Evolutionary conservation across 2,888 invertebrate species (phyloP), one percentile per base, ranked within the genome.

Genomic region (Gymnosoma rotundatum): DNA sequence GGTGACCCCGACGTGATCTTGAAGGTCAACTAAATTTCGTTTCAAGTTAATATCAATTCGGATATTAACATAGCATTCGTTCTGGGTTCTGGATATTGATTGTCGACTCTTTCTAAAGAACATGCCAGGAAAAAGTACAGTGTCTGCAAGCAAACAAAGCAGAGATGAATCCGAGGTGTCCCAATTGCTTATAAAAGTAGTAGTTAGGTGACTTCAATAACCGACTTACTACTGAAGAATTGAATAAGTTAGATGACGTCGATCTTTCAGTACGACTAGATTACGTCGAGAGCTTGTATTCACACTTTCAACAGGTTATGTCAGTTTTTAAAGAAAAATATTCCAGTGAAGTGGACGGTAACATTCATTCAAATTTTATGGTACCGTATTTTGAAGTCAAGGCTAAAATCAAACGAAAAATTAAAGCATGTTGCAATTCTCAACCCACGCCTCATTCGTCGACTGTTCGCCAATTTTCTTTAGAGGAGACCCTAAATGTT

Each of bases 181-280:
- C 4, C 25, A 25, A 25, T 25, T 1, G 25, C 25, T 25, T 4
- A 25, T 25, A 4, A 25, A 25, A 25, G 25, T 25, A 25, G 25
- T 4, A 25, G 4, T 25, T 25, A 25, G 25, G 25, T 25, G 25
- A 25, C 25, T 2, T 25, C 25, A 25, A 25, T 25, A 25, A 25
- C 1, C 25, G 25, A 2, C 25, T 25, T 4, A 25, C 25, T 25
- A 25, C 4, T 25, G 25, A 25, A 25, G 9, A 38, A 38, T 20
- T 83, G 32, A 63, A 36, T 72, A 63, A 52, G 7, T 50, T 85
- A 16, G 78, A 83, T 78, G 80, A 83, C 60, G 69, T 78, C 14
- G 83, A 82, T 42, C 83, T 80, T 48, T 78, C 82, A 12, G 74
- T 84, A 58, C 74, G 74, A 9, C 63, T 81, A 7, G 81, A 79